Conservation (phyloP, 2,113 vertebrate genomes). For the Pholis gunnellus region DNA sequence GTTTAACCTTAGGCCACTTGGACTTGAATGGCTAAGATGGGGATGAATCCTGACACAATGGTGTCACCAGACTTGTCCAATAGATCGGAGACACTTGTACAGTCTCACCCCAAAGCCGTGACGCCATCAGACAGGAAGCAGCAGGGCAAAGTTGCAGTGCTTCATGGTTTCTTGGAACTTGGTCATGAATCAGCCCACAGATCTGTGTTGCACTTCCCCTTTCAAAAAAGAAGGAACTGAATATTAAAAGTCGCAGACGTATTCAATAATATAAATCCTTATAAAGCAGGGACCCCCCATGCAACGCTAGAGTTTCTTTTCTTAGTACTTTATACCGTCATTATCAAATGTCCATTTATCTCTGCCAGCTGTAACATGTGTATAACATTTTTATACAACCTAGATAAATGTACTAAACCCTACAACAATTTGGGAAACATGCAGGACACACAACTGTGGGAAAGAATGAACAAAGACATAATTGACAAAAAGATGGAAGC, state of each 20-base stretch:
- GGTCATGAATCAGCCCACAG: not conserved
- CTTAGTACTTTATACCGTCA: not conserved
- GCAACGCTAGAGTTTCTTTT: not conserved
- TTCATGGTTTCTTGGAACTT: not conserved
- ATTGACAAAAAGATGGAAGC: not conserved
- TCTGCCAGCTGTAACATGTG: not conserved
- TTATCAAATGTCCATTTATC: not conserved
- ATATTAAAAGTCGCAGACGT: not conserved
- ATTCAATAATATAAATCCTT: not conserved
- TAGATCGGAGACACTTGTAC: not conserved
- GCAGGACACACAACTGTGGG: not conserved
- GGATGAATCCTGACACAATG: not conserved
- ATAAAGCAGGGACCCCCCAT: not conserved
- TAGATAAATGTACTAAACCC: not conserved
- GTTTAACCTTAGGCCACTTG: not conserved
- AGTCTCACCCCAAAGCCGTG: not conserved
- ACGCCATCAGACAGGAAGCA: slow-evolving; percentile 6
- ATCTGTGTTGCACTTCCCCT: not conserved
- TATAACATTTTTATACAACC: not conserved
- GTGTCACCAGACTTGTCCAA: not conserved
- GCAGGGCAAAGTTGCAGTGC: too few relatives aligned
- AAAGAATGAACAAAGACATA: not conserved
- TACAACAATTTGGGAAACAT: not conserved
- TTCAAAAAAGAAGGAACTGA: not conserved
- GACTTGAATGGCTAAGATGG: not conserved